Base-by-base conservation (phyloP, 2,797 vertebrate genomes). In the Vipera ursinii region DNA sequence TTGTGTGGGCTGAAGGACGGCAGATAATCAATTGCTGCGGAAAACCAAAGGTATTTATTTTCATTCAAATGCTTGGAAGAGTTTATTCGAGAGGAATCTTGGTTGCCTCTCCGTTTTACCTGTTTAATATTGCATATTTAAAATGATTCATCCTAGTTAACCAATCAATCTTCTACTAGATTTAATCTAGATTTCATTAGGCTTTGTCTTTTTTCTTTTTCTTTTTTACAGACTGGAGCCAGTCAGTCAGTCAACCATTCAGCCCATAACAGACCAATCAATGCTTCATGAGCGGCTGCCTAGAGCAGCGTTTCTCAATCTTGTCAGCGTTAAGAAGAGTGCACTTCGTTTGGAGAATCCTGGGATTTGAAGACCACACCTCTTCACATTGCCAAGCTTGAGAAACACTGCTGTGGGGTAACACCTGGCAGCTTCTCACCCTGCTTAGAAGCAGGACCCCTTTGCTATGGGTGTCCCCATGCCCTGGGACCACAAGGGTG, bases 1-100 rank as follows among this genome's bases (percentile, higher is more conserved):
- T 94, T 94, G 86, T 90, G 86, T 93, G 89, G 92, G 93, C 87
- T 89, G 94, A 63, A 90, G 93, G 94, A 55, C 87, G 17, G 82
- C 60, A 5, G 1, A 3, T 59, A 85, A 94, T 88, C 38, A 91
- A 48, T 13, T 93, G 53, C 88, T 89, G 20, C 44, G 0, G 28
- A 89, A 92, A 92, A 95, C 22, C 0, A 56, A 90, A 65, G 91
- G 6, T 26, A 55, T 94, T 92, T 91, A 55, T 94, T 92, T 91
- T 87, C 5, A 48, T 92, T 87, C 6, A 2, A 73, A 57, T 78
- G 91, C 90, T 78, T 17, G 2, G 86, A 38, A 24, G 59, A 78
- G 32, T 78, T 61, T 90, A 89, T 53, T 2, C 51, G 93, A 44
- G 17, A 78, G 69, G 17, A 38, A 78, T 20, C 7, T 78, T 78